Base-by-base conservation (phyloP, 1,140 invertebrate species). In the Trypoxylus dichotomus region DNA sequence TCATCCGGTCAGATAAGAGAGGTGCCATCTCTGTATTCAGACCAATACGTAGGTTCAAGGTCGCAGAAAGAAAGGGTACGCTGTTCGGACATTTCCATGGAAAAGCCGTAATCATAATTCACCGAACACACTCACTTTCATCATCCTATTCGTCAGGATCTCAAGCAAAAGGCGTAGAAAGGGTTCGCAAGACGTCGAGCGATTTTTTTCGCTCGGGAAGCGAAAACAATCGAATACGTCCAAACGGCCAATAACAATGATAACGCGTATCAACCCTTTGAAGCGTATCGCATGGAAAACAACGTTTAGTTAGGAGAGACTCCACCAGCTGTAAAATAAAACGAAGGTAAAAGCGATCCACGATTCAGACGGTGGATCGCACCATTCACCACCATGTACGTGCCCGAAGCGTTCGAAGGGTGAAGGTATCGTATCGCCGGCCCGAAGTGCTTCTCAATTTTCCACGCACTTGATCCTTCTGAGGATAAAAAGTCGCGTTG, bases 381-480 rank as follows among this genome's bases (percentile, higher is more conserved):
- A n/a, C 60, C 60, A 68, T 68, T 68, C 60, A 68, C 60, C 11
- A 27, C 27, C 24, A 21, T 13, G 60, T 68, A 68, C 60, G 60
- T 68, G 60, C 60, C 25, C 21, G 21, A 19, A 25, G 13, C 60
- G 21, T 24, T 68, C 24, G 60, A 27, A 68, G 60, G 60, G 60
- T 68, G 60, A 68, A 68, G 27, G 60, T 68, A 68, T 68, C 24
- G 60, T 24, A 68, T 68, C 60, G 25, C 10, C 32, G 0, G 32
- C 24, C 8, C 24, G 60, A 68, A 68, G 24, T 29, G 60, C 24
- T 68, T 68, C 60, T 68, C 60, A 68, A 68, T 68, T 68, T 68
- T 68, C 60, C 60, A 68, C 60, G 27, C 60, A 68, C 60, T 68
- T 68, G 60, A 68, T 68, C 60, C 60, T 68, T 27, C 60, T 24